Percentiles rank a stretch among this genome's conserved stretches.
Conservation (phyloP, 2,797 vertebrate genomes). For the Siniperca obscura region DNA sequence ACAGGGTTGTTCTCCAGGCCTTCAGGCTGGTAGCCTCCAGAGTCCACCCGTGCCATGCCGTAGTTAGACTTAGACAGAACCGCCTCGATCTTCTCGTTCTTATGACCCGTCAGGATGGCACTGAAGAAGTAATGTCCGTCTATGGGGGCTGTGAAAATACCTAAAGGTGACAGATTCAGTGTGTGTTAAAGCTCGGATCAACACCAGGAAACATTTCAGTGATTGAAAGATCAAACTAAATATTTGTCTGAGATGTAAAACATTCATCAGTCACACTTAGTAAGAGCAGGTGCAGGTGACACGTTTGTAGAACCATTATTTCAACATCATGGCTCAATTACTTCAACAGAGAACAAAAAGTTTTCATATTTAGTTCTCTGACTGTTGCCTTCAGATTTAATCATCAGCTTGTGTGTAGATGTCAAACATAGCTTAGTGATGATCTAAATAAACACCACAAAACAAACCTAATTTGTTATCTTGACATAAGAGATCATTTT, state of each 20-base stretch:
- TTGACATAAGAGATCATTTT: no score
- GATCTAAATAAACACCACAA: no score
- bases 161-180: constrained; percentile 69
- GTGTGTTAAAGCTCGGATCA: background rate
- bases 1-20: constrained; percentile 94
- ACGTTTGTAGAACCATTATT: no score
- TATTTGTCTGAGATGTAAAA: no score
- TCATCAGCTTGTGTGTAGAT: no score
- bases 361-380: background rate
- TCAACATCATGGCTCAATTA: no score
- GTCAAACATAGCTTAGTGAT: no score
- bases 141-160: constrained; percentile 90
- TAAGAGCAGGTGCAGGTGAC: no score
- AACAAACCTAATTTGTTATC: no score
- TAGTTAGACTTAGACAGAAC: constrained; percentile 94
- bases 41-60: constrained; percentile 93
- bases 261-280: background rate
- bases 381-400: background rate
- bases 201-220: background rate
- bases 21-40: constrained; percentile 93
- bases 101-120: constrained; percentile 91
- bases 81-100: constrained; percentile 92
- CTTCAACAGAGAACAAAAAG: background rate
- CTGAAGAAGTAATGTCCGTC: constrained; percentile 94
- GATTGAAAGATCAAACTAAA: background rate